Conservation (phyloP, 2,797 vertebrate genomes). For the Somateria mollissima region DNA sequence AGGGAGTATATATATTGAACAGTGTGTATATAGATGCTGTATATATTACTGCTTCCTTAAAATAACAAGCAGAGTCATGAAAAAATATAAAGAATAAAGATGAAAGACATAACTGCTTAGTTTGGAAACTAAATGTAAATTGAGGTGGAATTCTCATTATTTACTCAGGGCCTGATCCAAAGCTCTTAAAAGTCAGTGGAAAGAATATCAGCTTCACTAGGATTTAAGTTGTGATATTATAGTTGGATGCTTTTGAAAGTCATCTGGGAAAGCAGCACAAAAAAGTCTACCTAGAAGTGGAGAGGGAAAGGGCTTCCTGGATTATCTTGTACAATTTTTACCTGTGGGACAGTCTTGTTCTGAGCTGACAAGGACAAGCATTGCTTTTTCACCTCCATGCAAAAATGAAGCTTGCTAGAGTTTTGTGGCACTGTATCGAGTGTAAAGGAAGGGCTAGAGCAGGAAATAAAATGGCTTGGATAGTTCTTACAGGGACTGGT, state of each 20-base stretch:
- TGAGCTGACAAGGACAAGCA: background rate
- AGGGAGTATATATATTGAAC: slow-evolving; percentile 32
- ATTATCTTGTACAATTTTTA: background rate
- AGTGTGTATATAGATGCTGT: slow-evolving; percentile 62
- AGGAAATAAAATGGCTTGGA: background rate
- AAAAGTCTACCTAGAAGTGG: background rate
- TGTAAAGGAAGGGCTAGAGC: background rate
- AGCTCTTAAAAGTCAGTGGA: slow-evolving; percentile 37
- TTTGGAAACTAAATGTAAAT: slow-evolving; percentile 63
- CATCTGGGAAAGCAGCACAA: background rate
- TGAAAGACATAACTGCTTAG: slow-evolving; percentile 55
- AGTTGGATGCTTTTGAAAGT: background rate
- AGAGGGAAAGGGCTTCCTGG: background rate
- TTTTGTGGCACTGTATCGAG: background rate
- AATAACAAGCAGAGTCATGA: slow-evolving; percentile 67
- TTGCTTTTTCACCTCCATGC: background rate
- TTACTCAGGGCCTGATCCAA: slow-evolving; percentile 51
- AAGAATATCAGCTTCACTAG: background rate
- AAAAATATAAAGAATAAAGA: slow-evolving; percentile 64
- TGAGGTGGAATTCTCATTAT: slow-evolving; percentile 53
- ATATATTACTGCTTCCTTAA: slow-evolving; percentile 69
- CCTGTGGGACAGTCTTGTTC: background rate
- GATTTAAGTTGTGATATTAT: background rate
- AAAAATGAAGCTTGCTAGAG: background rate
- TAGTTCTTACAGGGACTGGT: rapidly evolving